A percentile compares a stretch with the other conserved stretches of the same genome.
Evolutionary conservation across 2,113 vertebrate genomes (phyloP).

Genomic region (Notarius quadriscutis): DNA sequence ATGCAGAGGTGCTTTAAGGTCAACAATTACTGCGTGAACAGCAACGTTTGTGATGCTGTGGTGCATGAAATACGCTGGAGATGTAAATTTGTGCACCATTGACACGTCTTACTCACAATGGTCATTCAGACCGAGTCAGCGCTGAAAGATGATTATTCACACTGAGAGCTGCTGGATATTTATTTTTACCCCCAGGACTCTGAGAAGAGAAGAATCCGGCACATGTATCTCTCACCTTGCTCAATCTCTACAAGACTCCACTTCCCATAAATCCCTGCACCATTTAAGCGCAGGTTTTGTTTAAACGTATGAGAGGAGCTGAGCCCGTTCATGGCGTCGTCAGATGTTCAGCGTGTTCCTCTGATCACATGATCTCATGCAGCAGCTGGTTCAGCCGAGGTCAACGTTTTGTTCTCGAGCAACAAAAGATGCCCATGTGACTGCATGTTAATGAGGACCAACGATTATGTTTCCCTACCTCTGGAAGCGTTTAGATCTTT

Average conservation of each 20-base stretch:
- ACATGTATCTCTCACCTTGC: neutral
- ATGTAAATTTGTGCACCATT: neutral
- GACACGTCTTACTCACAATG: neutral
- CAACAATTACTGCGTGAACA: neutral
- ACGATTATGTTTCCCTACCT: neutral
- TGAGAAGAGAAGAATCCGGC: neutral
- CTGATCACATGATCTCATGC: neutral
- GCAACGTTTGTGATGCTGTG: neutral
- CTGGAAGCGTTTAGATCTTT: too few relatives aligned
- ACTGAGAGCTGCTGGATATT: slow-evolving; percentile 9
- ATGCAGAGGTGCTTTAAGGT: too few relatives aligned
- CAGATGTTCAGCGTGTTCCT: neutral
- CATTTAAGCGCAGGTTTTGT: neutral
- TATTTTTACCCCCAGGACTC: slow-evolving; percentile 13
- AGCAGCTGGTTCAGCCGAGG: neutral
- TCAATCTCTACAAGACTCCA: neutral
- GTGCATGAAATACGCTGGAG: neutral
- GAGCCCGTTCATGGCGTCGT: too few relatives aligned
- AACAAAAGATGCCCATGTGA: neutral
- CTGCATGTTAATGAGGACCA: neutral
- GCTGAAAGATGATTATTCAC: neutral
- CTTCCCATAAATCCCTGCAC: neutral
- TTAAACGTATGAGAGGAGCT: neutral
- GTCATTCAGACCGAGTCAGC: neutral
- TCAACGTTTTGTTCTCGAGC: neutral